These are phyloP conservation scores for Plumapathes pennacea DNA, from an alignment of 92 coral and sea anemone species.

Conservation along the genomic window DNA sequence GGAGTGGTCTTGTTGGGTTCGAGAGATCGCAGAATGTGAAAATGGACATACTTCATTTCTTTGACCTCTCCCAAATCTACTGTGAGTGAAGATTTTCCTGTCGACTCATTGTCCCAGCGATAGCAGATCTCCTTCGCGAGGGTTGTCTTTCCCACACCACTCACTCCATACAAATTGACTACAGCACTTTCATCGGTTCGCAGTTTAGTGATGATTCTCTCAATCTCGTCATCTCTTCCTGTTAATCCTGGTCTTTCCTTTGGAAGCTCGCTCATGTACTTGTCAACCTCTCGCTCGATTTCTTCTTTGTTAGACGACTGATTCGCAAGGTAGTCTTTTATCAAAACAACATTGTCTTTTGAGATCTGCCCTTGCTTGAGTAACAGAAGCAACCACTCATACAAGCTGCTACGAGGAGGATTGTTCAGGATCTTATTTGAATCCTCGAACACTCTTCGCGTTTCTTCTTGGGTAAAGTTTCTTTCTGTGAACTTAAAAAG, in stretches of 20 bases:
- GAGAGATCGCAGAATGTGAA: conserved; percentile 28
- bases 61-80: conserved; percentile 35
- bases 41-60: conserved; percentile 9
- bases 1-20: not conserved
- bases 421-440: not conserved
- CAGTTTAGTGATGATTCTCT: conserved; percentile 15
- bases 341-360: not conserved
- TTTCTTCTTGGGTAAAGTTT: not conserved
- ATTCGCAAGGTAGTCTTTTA: conserved; percentile 11
- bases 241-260: conserved; percentile 1
- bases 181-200: conserved; percentile 9
- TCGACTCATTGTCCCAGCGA: not conserved
- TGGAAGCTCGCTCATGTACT: conserved; percentile 12
- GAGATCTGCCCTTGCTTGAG: not conserved
- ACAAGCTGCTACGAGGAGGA: too few species aligned
- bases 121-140: conserved; percentile 37
- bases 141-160: conserved; percentile 70
- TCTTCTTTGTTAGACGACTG: conserved; percentile 13
- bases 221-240: conserved; percentile 54
- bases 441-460: not conserved
- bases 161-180: conserved; percentile 54
- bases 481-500: not conserved
- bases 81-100: conserved; percentile 5
- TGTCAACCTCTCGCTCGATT: conserved; percentile 14
- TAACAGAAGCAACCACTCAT: not conserved